Base-by-base conservation (phyloP, 2,888 invertebrate species). In the Thyatira batis region DNA sequence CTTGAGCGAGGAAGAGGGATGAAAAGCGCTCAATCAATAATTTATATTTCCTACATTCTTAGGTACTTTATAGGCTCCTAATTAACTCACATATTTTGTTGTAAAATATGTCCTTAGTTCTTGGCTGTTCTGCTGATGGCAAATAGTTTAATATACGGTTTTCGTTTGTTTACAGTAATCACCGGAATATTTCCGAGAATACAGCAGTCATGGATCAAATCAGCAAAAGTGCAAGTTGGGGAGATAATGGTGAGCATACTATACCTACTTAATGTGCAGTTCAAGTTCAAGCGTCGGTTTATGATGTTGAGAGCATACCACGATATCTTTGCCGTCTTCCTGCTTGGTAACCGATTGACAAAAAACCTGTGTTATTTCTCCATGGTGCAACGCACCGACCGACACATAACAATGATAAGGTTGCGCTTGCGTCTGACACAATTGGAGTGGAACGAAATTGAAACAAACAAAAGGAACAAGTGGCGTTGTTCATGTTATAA, bases 131-230 rank as follows among this genome's bases (percentile, higher is more conserved):
- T n/a, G n/a, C n/a, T n/a, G n/a, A n/a, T n/a, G n/a, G n/a, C n/a
- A n/a, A n/a, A n/a, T 30, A 1, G 6, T 6, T 33, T 1, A 33
- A 30, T 8, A 13, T 39, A 17, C 6, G 2, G 13, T 33, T 3
- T 13, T 39, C 2, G 2, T 39, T 39, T 17, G 17, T 39, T 17
- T 39, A 13, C 39, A 39, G 33, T 39, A 17, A 13, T 6, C 13
- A 17, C 17, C 1, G 39, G 17, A 13, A 6, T 33, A 13, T 39
- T 39, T 8, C 2, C 20, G 30, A 27, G 11, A 52, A 30, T 21
- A 46, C 53, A 52, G 54, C 39, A 52, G 64, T 56, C n/a, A 80
- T 77, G 76, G 73, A 68, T n/a, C 61, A 67, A 39, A 58, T 55
- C 25, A 13, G 48, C 27, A 74, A 71, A 11, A 57, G 69, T 20